phyloP scores from a whole-genome alignment of 1,140 invertebrate species.

The Bicyclus anynana region DNA sequence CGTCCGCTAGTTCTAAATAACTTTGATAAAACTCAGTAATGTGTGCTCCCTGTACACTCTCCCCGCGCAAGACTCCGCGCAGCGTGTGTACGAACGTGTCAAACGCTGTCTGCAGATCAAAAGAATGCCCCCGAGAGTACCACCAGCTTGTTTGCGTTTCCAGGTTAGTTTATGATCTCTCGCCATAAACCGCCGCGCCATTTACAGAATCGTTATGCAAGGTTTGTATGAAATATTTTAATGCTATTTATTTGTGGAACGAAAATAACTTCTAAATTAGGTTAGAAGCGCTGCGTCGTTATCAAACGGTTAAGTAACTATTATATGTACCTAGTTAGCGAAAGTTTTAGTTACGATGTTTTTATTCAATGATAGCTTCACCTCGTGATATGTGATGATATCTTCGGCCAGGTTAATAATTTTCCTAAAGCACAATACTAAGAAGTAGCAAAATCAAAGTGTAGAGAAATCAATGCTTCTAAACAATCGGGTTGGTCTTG shows the following conservation, averaged over 20 bases:
- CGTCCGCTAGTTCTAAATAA: too few species aligned
- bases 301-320: too few species aligned
- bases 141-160: constrained; percentile 16
- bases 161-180: constrained; percentile 20
- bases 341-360: neutral
- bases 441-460: too few species aligned
- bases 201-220: constrained; percentile 16
- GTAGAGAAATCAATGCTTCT: too few species aligned
- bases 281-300: neutral
- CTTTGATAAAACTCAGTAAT: too few species aligned
- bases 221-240: constrained; percentile 3
- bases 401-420: too few species aligned
- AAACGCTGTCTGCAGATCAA: constrained; percentile 24
- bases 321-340: neutral
- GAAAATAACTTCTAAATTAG: constrained; percentile 1
- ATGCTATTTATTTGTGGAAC: neutral
- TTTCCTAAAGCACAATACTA: too few species aligned
- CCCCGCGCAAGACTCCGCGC: constrained; percentile 17
- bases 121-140: constrained; percentile 18
- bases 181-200: constrained; percentile 8
- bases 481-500: too few species aligned
- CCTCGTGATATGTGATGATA: too few species aligned
- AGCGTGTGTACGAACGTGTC: constrained; percentile 23
- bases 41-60: constrained; percentile 21
- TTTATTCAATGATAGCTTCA: too few species aligned